phyloP scores from a whole-genome alignment of 2,888 invertebrate species.

The Blomia tropicalis region DNA sequence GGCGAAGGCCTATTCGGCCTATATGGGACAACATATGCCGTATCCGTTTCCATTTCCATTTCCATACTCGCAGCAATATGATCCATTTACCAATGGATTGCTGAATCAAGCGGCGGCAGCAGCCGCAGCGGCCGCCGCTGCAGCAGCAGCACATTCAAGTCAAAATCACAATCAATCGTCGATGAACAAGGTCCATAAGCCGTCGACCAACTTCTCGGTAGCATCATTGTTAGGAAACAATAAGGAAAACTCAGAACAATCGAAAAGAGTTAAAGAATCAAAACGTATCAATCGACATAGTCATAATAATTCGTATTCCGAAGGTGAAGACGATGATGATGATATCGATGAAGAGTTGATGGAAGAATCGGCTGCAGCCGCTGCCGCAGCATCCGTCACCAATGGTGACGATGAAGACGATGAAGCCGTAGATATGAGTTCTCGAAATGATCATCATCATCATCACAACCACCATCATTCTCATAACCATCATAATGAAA shows the following conservation, averaged over 20 bases:
- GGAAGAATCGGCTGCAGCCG: conserved; percentile 4
- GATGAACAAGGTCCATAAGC: background rate
- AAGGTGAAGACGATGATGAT: conserved; percentile 17
- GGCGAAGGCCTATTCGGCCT: background rate
- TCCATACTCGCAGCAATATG: conserved; percentile 7
- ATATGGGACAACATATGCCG: background rate
- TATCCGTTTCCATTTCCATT: conserved; percentile 9
- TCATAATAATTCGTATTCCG: conserved; percentile 8
- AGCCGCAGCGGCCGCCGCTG: too few species aligned
- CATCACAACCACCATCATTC: background rate
- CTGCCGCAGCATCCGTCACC: background rate
- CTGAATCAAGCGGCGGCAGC: background rate
- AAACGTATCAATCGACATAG: background rate
- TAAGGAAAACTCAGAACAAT: background rate
- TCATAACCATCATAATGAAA: background rate
- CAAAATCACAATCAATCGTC: background rate
- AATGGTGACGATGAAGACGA: conserved; percentile 9
- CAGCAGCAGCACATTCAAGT: background rate
- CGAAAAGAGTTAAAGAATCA: background rate
- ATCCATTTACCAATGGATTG: background rate
- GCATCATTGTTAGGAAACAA: background rate
- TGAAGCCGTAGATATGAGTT: conserved; percentile 11
- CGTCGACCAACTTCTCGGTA: conserved; percentile 14
- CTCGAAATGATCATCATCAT: background rate
- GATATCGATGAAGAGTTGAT: conserved; percentile 6